A percentile compares a stretch with the other conserved stretches of the same genome.
phyloP scores from a whole-genome alignment of 1,140 invertebrate species.

The Polypedilum pembai region DNA sequence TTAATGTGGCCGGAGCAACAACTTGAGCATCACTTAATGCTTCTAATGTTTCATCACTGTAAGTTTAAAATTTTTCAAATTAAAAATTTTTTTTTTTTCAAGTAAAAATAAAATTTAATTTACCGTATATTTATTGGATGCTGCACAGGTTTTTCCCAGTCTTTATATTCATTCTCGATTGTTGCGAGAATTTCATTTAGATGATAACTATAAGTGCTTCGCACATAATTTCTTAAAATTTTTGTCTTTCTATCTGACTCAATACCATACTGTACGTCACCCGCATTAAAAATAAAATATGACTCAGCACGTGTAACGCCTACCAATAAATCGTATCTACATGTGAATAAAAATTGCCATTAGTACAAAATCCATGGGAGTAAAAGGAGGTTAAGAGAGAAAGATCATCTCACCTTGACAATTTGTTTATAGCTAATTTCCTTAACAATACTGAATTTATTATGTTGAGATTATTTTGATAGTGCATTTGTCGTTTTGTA shows the following conservation, averaged over 20 bases:
- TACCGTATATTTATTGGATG: constrained; percentile 83
- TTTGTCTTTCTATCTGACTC: constrained; percentile 78
- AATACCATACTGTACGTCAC: constrained; percentile 87
- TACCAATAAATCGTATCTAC: constrained; percentile 83
- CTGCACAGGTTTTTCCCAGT: constrained; percentile 89
- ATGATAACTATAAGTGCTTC: constrained; percentile 87
- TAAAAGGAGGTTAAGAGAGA: background rate
- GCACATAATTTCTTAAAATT: constrained; percentile 83
- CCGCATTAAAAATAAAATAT: constrained; percentile 80
- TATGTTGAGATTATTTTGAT: constrained; percentile 58
- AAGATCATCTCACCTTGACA: constrained; percentile 50
- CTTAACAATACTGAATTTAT: constrained; percentile 66
- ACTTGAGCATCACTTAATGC: constrained; percentile 88
- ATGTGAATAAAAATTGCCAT: background rate
- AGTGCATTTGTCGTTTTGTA: constrained; percentile 44
- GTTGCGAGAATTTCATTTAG: constrained; percentile 76
- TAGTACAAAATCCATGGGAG: background rate
- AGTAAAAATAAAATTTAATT: constrained; percentile 30
- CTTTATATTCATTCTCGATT: constrained; percentile 94
- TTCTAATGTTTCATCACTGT: constrained; percentile 87
- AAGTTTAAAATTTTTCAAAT: constrained; percentile 31
- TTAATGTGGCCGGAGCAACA: constrained; percentile 85
- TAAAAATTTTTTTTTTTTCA: constrained; percentile 23
- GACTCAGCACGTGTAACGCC: constrained; percentile 83
- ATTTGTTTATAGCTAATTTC: constrained; percentile 64